Base-by-base conservation (phyloP, 2,888 invertebrate species). In the Cerastis rubricosa region DNA sequence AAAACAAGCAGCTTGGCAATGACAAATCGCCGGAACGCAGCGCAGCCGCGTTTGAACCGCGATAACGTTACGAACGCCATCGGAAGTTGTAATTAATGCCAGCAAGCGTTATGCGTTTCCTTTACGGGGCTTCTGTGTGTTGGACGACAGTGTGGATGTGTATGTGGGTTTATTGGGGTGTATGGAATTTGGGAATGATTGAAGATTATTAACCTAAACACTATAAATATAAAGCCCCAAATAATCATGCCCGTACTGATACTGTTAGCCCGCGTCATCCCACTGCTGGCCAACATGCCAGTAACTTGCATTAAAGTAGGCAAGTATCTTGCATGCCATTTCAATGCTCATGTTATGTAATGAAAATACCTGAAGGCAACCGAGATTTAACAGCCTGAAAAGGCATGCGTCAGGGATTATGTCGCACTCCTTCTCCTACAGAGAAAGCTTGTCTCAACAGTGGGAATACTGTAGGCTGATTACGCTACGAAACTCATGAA, bases 61-160 rank as follows among this genome's bases (percentile, higher is more conserved):
- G 92, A 94, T 94, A 93, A 89, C 91, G 88, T 85, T 86, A 61
- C 87, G 89, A 91, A 92, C 87, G 89, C 91, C 88, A 89, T 83
- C 90, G 93, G 92, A 94, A 93, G 91, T 92, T 88, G 92, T 93
- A 94, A 94, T 94, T 93, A 94, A 94, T 93, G 93, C 90, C 87
- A 86, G 88, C 90, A 89, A 92, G 88, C 93, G 92, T 92, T 93
- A 93, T 92, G 92, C 90, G 91, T 90, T 93, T 91, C 92, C 92
- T 91, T 93, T 91, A 91, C 65, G 72, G 72, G 76, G 79, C 65
- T 83, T 83, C 74, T 83, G 67, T 74, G 3, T 47, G 70, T 71
- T n/a, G 17, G 17, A 69, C 45, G 70, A 35, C 17, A 22, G 22
- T 65, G 4, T 45, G 43, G 6, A 43, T 43, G 5, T 35, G 8